Evolutionary conservation across 2,888 invertebrate genomes (phyloP).

Genomic region (Orchesellides sinensis): DNA sequence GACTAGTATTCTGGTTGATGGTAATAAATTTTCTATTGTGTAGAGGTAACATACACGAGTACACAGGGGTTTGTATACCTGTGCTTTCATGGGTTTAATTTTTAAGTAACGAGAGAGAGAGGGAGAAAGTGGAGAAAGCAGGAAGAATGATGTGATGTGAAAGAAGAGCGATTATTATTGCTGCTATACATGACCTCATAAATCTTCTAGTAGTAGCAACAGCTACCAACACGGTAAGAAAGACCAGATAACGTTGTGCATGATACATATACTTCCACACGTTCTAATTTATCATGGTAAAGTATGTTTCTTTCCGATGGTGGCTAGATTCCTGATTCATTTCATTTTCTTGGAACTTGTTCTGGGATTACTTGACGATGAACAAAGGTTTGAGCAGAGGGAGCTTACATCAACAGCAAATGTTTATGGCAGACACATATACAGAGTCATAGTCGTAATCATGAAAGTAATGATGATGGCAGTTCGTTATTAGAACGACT

Average conservation of each 20-base stretch:
- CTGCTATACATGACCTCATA: slow-evolving; percentile 33
- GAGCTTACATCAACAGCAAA: too few relatives aligned
- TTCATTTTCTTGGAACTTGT: slow-evolving; percentile 10
- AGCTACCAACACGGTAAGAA: neutral
- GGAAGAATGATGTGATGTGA: slow-evolving; percentile 52
- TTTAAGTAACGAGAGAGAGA: too few relatives aligned
- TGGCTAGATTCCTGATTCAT: neutral
- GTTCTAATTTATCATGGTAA: neutral
- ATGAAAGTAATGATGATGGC: slow-evolving; percentile 36
- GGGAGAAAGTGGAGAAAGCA: neutral
- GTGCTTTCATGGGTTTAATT: too few relatives aligned
- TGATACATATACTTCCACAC: neutral
- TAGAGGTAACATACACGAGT: too few relatives aligned
- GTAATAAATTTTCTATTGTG: too few relatives aligned
- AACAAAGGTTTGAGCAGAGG: too few relatives aligned
- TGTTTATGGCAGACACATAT: neutral
- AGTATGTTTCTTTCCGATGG: neutral
- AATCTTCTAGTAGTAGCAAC: slow-evolving; percentile 33
- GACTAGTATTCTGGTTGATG: too few relatives aligned
- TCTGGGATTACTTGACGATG: neutral
- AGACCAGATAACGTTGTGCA: neutral
- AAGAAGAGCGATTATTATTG: slow-evolving; percentile 45
- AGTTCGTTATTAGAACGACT: slow-evolving; percentile 8
- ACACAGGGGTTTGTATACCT: too few relatives aligned
- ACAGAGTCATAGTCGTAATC: neutral